Base-by-base conservation (phyloP, 2,888 invertebrate species). In the Cephalotes varians region DNA sequence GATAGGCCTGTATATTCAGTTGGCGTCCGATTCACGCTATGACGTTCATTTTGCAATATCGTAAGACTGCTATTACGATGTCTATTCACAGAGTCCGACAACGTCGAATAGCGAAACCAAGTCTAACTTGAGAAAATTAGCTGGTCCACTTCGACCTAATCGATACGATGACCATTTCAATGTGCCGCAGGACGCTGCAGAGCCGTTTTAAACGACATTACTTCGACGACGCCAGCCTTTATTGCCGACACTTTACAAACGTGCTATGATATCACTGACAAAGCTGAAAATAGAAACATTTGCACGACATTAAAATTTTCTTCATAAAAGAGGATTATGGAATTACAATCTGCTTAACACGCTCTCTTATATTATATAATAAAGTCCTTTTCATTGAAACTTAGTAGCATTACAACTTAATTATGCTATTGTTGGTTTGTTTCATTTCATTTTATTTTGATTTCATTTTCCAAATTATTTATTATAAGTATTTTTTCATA, bases 121-220 rank as follows among this genome's bases (percentile, higher is more conserved):
- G 82, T 77, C 81, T 56, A 85, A 81, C 86, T 84, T 79, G 69
- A 77, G 71, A 56, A 83, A 86, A 86, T 85, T 86, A 85, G 40
- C 86, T 37, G 58, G 73, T 62, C 72, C 81, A 73, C 71, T 81
- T 72, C 58, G 67, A 67, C 31, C 72, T 69, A 81, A 83, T 83
- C 83, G 83, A 83, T 83, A 83, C 56, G 64, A 69, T 69, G 67
- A 58, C 60, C 56, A 51, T 49, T 65, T 34, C 82, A 54, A 51
- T 44, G 40, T 31, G 54, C 64, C 34, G 37, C 44, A 40, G 54
- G 12, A 54, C 54, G 31, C 44, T 25, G 44, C 54, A 34, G 28
- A 34, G 18, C 69, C 69, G 12, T 58, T n/a, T 77, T 44, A 44
- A 56, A 18, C 76, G 69, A 31, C 56, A 56, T 65, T 76, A 18